Percentiles rank a stretch among this genome's conserved stretches.
phyloP scores from a whole-genome alignment of 2,888 invertebrate species.

The Megaustenia siamemsis region DNA sequence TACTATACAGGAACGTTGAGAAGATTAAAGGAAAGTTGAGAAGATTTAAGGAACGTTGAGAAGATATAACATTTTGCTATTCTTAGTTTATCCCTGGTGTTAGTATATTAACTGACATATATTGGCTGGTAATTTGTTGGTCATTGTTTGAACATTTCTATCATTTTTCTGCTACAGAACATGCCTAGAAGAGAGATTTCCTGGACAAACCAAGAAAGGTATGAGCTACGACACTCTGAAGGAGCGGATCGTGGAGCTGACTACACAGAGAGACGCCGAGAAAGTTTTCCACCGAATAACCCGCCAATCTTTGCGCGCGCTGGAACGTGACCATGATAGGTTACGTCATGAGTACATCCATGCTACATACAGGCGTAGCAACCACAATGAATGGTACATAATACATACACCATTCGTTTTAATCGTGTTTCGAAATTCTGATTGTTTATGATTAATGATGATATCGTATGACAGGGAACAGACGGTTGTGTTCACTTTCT shows the following conservation, averaged over 20 bases:
- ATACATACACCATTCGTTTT: not conserved
- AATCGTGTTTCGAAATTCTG: too few species aligned
- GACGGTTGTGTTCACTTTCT: not conserved
- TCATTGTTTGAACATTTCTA: too few species aligned
- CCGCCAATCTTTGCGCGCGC: constrained; percentile 41
- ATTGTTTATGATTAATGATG: not conserved
- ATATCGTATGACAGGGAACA: not conserved
- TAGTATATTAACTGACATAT: too few species aligned
- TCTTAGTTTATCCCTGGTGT: too few species aligned
- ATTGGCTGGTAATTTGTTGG: too few species aligned
- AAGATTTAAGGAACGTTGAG: too few species aligned
- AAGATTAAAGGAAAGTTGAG: too few species aligned
- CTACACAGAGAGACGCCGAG: constrained; percentile 49
- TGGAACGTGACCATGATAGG: constrained; percentile 47
- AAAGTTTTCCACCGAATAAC: constrained; percentile 50
- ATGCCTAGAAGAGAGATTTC: not conserved
- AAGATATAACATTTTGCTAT: too few species aligned
- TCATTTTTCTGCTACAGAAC: not conserved
- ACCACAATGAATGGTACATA: not conserved
- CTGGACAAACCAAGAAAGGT: not conserved
- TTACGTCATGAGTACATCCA: constrained; percentile 40
- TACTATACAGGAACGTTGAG: too few species aligned
- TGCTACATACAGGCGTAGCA: constrained; percentile 29
- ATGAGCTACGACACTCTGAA: constrained; percentile 42
- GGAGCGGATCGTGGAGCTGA: constrained; percentile 43